Evolutionary conservation across 2,888 invertebrate species (phyloP).

Genomic region (Drosophila bunnanda): DNA sequence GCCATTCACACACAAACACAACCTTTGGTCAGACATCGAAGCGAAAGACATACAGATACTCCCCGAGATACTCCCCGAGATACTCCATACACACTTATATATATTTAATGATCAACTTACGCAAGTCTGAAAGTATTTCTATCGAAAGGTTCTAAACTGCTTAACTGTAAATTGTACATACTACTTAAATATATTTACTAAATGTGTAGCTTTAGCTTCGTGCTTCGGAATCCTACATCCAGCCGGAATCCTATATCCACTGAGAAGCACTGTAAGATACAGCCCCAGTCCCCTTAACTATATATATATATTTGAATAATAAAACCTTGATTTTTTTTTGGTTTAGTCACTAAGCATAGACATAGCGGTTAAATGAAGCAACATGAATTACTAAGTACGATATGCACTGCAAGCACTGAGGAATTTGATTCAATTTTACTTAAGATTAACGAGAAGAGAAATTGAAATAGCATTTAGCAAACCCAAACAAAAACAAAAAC

Average conservation of each 20-base stretch:
- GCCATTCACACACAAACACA: constrained; percentile 11
- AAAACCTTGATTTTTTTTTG: constrained; percentile 20
- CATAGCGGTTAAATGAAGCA: constrained; percentile 34
- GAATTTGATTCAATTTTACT: constrained; percentile 85
- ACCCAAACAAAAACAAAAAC: background rate
- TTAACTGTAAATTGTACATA: constrained; percentile 67
- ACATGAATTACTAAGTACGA: constrained; percentile 61
- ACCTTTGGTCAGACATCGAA: constrained; percentile 22
- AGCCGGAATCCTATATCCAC: constrained; percentile 21
- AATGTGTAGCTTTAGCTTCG: constrained; percentile 33
- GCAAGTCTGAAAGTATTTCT: constrained; percentile 76
- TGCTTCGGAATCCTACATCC: constrained; percentile 7
- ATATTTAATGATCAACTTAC: constrained; percentile 49
- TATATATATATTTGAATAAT: constrained; percentile 23
- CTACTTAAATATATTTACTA: constrained; percentile 17
- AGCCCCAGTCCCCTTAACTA: constrained; percentile 1
- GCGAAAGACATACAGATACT: constrained; percentile 10
- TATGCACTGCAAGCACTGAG: constrained; percentile 85
- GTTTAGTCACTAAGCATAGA: constrained; percentile 36
- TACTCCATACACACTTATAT: constrained; percentile 17
- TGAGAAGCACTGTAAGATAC: constrained; percentile 30
- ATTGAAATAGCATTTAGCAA: constrained; percentile 55
- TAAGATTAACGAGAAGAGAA: constrained; percentile 64
- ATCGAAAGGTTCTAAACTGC: constrained; percentile 75
- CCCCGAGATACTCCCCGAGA: constrained; percentile 6